These are phyloP conservation scores for Ostrea edulis DNA, from an alignment of 1,140 invertebrate species.

Conservation along the genomic window DNA sequence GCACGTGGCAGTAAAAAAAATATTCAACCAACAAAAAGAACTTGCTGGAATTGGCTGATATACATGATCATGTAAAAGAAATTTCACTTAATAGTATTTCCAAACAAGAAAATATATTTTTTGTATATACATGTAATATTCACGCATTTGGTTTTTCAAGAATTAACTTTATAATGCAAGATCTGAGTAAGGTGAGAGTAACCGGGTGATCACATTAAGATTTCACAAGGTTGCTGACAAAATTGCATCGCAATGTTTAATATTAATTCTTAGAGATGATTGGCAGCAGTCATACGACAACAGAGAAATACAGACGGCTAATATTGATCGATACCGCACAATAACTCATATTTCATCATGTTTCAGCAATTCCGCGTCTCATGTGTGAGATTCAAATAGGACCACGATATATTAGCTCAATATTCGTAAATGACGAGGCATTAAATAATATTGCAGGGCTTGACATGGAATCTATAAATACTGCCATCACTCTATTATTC, in stretches of 20 bases:
- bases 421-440: slow-evolving; percentile 35
- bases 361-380: slow-evolving; percentile 23
- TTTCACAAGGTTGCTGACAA: no score
- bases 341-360: slow-evolving; percentile 39
- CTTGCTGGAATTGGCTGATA: no score
- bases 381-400: slow-evolving; percentile 4
- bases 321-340: background rate
- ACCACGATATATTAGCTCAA: slow-evolving; percentile 18
- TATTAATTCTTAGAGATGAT: background rate
- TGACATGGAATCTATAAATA: slow-evolving; percentile 25
- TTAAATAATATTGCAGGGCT: slow-evolving; percentile 32
- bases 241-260: background rate
- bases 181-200: no score
- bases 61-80: no score
- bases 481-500: slow-evolving; percentile 18
- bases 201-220: no score
- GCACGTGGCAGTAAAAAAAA: no score
- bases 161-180: no score
- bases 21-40: no score
- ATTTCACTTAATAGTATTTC: no score
- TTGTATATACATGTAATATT: no score
- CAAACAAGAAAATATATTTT: no score
- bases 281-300: background rate
- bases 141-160: no score
- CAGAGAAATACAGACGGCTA: background rate